Percentiles rank a stretch among this genome's conserved stretches.
Conservation (phyloP, 2,888 invertebrate genomes). For the Nephrotoma appendiculata region DNA sequence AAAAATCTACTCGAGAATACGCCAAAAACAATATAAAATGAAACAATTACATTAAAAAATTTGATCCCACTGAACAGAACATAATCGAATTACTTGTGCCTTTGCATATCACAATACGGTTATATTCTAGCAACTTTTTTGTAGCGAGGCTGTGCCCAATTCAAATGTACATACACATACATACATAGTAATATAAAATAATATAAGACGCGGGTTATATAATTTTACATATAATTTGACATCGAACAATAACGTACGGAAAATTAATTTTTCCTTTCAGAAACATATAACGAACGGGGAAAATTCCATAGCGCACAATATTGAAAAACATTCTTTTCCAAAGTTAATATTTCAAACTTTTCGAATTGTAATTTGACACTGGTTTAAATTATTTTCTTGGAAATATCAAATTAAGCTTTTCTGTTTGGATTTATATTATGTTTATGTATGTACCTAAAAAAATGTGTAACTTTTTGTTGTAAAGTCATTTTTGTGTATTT, state of each 20-base stretch:
- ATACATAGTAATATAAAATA: not conserved
- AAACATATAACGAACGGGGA: not conserved
- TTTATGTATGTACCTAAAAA: not conserved
- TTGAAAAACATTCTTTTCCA: not conserved
- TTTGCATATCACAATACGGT: not conserved
- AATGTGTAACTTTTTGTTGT: not conserved
- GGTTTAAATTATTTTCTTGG: not conserved
- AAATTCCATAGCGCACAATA: not conserved
- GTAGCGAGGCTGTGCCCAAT: not conserved
- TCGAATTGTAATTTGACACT: not conserved
- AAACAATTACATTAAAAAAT: not conserved
- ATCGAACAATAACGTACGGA: not conserved
- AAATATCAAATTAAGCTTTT: not conserved
- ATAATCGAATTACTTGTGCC: not conserved
- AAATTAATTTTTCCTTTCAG: not conserved
- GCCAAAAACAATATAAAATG: not conserved
- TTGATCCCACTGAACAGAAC: not conserved
- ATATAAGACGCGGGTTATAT: not conserved
- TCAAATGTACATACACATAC: not conserved
- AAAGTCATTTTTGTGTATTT: not conserved
- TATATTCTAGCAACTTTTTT: not conserved
- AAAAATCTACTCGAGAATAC: not conserved
- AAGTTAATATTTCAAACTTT: not conserved
- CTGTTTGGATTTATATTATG: not conserved
- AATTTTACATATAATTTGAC: not conserved